Conservation (phyloP, 2,888 invertebrate species). For the Dione vanillae region DNA sequence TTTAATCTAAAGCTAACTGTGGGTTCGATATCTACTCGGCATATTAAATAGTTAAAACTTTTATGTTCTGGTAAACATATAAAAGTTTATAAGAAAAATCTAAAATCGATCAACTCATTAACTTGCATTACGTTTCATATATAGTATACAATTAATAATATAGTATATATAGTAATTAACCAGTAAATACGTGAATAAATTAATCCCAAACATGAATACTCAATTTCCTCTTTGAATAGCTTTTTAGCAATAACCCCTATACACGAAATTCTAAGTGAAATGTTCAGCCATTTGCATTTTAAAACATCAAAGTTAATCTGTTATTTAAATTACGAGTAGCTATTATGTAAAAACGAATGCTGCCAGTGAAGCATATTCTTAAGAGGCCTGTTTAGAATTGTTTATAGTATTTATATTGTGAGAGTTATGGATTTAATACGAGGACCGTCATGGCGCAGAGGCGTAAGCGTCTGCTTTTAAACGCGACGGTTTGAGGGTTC, state of each 20-base stretch:
- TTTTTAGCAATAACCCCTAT: background rate
- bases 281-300: slow-evolving; percentile 8
- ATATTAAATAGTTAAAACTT: too few relatives aligned
- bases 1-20: too few relatives aligned
- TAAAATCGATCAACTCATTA: too few relatives aligned
- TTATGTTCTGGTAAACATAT: too few relatives aligned
- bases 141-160: background rate
- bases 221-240: slow-evolving; percentile 25
- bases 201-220: slow-evolving; percentile 20
- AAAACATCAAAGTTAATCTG: slow-evolving; percentile 8
- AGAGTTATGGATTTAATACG: too few relatives aligned
- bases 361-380: background rate
- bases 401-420: too few relatives aligned
- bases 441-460: too few relatives aligned
- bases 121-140: background rate
- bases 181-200: slow-evolving; percentile 11
- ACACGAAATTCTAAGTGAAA: background rate
- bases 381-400: too few relatives aligned
- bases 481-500: too few relatives aligned
- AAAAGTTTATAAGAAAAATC: too few relatives aligned
- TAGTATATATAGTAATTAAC: background rate
- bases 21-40: too few relatives aligned
- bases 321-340: slow-evolving; percentile 11
- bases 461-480: too few relatives aligned
- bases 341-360: slow-evolving; percentile 9